Base-by-base conservation (phyloP, 2,797 vertebrate species). In the Apodemus agrarius region DNA sequence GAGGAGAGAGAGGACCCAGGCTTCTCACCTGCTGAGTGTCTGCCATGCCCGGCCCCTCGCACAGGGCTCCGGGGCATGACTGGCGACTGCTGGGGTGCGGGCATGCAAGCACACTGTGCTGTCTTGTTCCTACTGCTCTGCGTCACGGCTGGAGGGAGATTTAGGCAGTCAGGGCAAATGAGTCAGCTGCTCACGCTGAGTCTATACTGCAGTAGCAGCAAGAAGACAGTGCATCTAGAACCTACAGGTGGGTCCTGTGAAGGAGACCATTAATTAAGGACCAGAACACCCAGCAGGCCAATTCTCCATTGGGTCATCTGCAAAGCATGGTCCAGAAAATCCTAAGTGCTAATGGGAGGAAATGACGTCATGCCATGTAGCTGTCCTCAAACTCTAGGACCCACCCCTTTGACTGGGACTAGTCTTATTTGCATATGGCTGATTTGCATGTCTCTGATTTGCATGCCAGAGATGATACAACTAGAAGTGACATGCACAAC, bases 131-230 rank as follows among this genome's bases (percentile, higher is more conserved):
- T 78, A 6, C 12, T 6, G 12, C 75, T 26, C 43, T 9, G 40
- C 1, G 7, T 17, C 75, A 31, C 9, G 43, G 43, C 74, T 46
- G 24, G 29, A 31, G 12, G 43, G 43, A 78, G 43, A 49, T 78
- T 9, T 49, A 46, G 74, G 40, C 40, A 76, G 12, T 76, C 24
- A 26, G 43, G 43, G 29, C 46, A 49, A 29, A 19, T 49, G 46
- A 31, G 72, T 57, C n/a, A 10, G 78, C 78, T 24, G 63, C 79
- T 31, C 19, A 31, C 8, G 7, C 5, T 2, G 46, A 17, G 21
- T 54, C n/a, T 2, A 0, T 3, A 8, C 0, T 0, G 34, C 0
- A 12, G 29, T 12, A 40, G 76, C 46, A 67, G n/a, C 29, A 29
- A 59, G 40, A 4, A 74, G 63, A 75, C 24, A 0, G 1, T 1